A percentile compares a stretch with the other conserved stretches of the same genome.
These are phyloP conservation scores for Neodiprion virginianus DNA, from an alignment of 1,140 invertebrate genomes.

Conservation along the genomic window DNA sequence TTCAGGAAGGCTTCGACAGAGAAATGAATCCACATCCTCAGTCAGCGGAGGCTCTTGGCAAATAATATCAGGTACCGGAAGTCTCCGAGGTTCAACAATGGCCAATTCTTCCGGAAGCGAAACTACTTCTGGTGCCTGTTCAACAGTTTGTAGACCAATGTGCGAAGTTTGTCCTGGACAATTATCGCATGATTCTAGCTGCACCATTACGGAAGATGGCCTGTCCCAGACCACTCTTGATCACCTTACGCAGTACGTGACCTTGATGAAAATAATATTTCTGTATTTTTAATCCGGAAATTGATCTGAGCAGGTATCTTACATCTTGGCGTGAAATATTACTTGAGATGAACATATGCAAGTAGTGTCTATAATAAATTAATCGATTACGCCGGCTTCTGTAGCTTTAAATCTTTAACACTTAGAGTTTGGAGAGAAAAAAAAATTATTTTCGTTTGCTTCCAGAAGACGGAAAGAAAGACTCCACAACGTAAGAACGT, in stretches of 20 bases:
- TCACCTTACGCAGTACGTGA: constrained; percentile 44
- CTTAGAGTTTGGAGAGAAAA: neutral
- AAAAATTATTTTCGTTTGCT: constrained; percentile 30
- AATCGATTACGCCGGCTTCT: neutral
- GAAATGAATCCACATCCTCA: constrained; percentile 66
- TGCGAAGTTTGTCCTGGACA: constrained; percentile 52
- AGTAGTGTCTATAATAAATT: neutral
- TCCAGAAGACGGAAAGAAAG: constrained; percentile 62
- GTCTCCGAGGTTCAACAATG: constrained; percentile 65
- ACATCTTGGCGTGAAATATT: too few species aligned
- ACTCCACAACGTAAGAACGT: constrained; percentile 63
- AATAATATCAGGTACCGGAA: constrained; percentile 72
- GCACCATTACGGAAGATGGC: constrained; percentile 58
- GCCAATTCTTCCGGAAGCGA: constrained; percentile 58
- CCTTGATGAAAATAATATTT: constrained; percentile 17
- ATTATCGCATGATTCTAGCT: constrained; percentile 54
- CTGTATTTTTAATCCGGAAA: too few species aligned
- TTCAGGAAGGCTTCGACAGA: constrained; percentile 59
- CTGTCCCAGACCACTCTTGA: constrained; percentile 28
- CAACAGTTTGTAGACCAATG: constrained; percentile 46
- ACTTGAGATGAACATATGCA: too few species aligned
- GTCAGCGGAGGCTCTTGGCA: constrained; percentile 71
- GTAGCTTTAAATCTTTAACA: neutral
- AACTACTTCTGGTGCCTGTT: constrained; percentile 40
- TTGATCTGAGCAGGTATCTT: too few species aligned